These are phyloP conservation scores for Eupleurogrammus muticus DNA, from an alignment of 2,797 vertebrate genomes.

Conservation along the genomic window DNA sequence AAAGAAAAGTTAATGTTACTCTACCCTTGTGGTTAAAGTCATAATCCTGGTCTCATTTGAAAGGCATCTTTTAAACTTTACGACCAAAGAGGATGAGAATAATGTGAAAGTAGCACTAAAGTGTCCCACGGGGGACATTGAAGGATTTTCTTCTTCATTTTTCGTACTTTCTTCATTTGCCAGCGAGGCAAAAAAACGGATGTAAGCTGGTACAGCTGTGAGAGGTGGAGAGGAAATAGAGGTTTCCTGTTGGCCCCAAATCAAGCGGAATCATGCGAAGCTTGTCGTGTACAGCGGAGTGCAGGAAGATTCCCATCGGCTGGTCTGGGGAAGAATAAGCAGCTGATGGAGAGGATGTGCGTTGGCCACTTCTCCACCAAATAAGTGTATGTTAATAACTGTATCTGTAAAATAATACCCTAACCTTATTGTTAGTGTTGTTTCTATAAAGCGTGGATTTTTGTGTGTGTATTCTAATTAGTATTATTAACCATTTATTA, in stretches of 20 bases:
- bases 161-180: background rate
- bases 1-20: background rate
- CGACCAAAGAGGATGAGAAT: too few relatives aligned
- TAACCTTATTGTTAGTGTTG: too few relatives aligned
- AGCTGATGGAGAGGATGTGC: too few relatives aligned
- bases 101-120: background rate
- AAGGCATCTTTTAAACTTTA: too few relatives aligned
- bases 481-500: too few relatives aligned
- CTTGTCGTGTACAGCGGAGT: background rate
- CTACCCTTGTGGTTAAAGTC: background rate
- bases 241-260: slow-evolving; percentile 13
- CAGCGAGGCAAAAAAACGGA: slow-evolving; percentile 21
- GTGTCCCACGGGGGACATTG: background rate
- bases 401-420: too few relatives aligned
- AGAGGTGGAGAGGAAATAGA: slow-evolving; percentile 31
- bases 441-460: too few relatives aligned
- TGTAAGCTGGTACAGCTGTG: background rate
- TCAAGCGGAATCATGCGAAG: background rate
- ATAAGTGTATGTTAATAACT: too few relatives aligned
- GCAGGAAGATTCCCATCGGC: too few relatives aligned
- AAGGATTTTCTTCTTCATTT: background rate
- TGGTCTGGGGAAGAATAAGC: too few relatives aligned
- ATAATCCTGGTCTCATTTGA: background rate
- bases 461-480: too few relatives aligned
- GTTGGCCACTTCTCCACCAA: too few relatives aligned